A percentile compares a stretch with the other conserved stretches of the same genome.
These are phyloP conservation scores for Zaprionus davidi DNA, from an alignment of 1,140 invertebrate genomes.

Conservation along the genomic window DNA sequence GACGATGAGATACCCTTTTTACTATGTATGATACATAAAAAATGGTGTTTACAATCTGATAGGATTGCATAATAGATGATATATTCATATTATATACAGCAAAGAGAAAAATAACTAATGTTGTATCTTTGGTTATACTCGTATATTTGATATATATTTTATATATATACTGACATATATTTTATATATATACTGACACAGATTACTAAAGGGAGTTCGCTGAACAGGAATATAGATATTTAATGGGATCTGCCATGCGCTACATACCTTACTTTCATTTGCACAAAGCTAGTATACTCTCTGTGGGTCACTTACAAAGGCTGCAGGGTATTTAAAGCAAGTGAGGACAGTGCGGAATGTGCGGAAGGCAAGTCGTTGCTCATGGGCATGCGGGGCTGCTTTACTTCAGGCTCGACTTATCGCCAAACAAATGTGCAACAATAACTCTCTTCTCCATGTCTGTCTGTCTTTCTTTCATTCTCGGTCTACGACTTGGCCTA, in stretches of 20 bases:
- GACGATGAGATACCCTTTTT: background rate
- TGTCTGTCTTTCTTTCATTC: background rate
- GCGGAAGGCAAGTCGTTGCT: constrained; percentile 4
- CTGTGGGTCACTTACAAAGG: background rate
- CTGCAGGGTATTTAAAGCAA: background rate
- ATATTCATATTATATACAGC: too few relatives aligned
- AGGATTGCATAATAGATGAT: too few relatives aligned
- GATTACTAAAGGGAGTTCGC: too few relatives aligned
- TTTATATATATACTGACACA: background rate
- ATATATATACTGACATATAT: background rate
- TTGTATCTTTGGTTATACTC: background rate
- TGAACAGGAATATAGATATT: too few relatives aligned
- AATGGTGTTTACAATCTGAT: background rate
- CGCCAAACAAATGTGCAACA: constrained; percentile 54
- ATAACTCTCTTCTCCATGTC: constrained; percentile 24
- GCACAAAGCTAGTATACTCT: background rate
- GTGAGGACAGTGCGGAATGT: background rate
- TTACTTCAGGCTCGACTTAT: constrained; percentile 43
- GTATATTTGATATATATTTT: too few relatives aligned
- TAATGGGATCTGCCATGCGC: too few relatives aligned
- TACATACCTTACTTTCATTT: background rate
- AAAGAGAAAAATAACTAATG: too few relatives aligned
- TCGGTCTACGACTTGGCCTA: background rate
- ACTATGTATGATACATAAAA: background rate
- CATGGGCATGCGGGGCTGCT: constrained; percentile 8